Evolutionary conservation across 2,113 vertebrate genomes (phyloP), one percentile per base, ranked within the genome.

Genomic region (Nesogale talazaci): DNA sequence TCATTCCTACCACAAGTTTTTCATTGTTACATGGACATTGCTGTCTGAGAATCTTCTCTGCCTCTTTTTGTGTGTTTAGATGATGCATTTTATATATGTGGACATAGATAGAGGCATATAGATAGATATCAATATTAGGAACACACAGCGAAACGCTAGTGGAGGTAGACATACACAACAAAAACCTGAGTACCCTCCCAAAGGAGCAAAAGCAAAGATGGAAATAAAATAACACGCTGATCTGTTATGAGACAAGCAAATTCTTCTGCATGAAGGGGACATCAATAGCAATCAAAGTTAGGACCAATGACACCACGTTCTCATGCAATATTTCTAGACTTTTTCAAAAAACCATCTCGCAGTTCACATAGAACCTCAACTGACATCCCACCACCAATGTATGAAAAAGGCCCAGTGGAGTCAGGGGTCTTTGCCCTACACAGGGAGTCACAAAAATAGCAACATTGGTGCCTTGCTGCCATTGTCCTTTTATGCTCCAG

Each of bases 41-140:
- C 91, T 97, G 97, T 93, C 96, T 92, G 96, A 0, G 1, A 84
- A 96, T n/a, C 89, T 56, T 96, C 87, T 72, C 75, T 76, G 89
- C 19, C 79, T 63, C 92, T 89, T 74, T 36, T 31, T 22, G 9
- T 19, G 2, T 31, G 17, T 61, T 86, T 84, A 76, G 72, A 93
- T 85, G 17, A 38, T 34, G 40, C 27, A 11, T 34, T 27, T 23
- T 27, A 42, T 6, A 23, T 0, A 31, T 0, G 16, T 11, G 3
- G 59, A 10, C 46, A 52, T 52, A 52, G 46, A 2, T 52, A 46
- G 6, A 46, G 5, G 10, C 10, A 52, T 52, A 52, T 52, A 52
- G 46, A 6, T 52, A 52, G 46, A 52, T 52, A 52, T 52, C 10
- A 52, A 52, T 52, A 52, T 52, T 11, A 38, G 25, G 31, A n/a